Percentiles rank a stretch among this genome's conserved stretches.
Evolutionary conservation across 2,113 vertebrate genomes (phyloP).

Genomic region (Excalfactoria chinensis): DNA sequence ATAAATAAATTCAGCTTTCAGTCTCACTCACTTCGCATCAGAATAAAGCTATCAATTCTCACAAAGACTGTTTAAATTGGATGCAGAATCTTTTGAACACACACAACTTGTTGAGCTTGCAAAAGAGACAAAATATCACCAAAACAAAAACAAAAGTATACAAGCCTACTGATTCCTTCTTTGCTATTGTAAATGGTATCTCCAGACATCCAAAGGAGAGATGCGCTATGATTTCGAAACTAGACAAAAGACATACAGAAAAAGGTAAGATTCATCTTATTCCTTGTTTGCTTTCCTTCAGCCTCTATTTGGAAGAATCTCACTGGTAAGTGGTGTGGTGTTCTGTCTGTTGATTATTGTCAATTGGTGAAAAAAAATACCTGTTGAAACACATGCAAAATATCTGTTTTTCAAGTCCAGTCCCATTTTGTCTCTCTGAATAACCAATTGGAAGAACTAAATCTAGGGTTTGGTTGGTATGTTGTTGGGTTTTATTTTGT

Average conservation of each 20-base stretch:
- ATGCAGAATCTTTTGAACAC: background rate
- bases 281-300: background rate
- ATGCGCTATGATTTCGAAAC: background rate
- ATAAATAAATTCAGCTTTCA: background rate
- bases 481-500: background rate
- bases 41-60: background rate
- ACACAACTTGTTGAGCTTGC: background rate
- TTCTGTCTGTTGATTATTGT: background rate
- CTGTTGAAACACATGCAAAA: background rate
- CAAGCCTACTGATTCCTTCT: background rate
- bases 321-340: background rate
- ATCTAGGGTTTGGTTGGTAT: background rate
- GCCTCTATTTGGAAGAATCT: background rate
- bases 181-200: background rate
- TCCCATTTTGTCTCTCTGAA: background rate
- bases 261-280: background rate
- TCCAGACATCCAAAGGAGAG: background rate
- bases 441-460: background rate
- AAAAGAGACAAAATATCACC: background rate
- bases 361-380: background rate
- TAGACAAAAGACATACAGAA: background rate
- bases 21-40: background rate
- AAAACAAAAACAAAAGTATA: background rate
- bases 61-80: background rate
- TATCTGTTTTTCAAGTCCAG: background rate